Percentiles rank a stretch among this genome's conserved stretches.
Conservation (phyloP, 2,797 vertebrate species). For the Sebastes matsubarae region DNA sequence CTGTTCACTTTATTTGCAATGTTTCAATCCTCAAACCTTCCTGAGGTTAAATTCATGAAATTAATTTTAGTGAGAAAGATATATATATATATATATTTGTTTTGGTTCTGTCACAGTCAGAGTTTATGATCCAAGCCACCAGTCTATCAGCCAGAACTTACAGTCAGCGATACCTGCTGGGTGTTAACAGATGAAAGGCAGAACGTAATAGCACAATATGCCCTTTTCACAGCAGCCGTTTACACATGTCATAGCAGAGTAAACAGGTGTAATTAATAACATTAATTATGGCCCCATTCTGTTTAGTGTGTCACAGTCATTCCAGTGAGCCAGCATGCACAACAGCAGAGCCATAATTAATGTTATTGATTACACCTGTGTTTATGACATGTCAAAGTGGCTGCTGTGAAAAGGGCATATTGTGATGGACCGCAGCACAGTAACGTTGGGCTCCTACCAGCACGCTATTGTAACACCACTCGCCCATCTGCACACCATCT, state of each 20-base stretch:
- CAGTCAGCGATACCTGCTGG: background rate
- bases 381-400: too few species aligned
- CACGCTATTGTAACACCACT: background rate
- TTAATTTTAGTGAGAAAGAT: background rate
- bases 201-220: background rate
- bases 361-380: too few species aligned
- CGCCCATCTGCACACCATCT: background rate
- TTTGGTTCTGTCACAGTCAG: background rate
- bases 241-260: too few species aligned
- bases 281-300: too few species aligned
- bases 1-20: background rate
- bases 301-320: accelerated
- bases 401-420: background rate
- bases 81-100: too few species aligned
- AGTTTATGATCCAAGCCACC: background rate
- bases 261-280: too few species aligned
- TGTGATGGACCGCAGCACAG: background rate
- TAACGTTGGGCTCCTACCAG: background rate
- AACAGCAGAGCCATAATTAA: too few species aligned
- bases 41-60: background rate
- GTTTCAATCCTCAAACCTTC: background rate
- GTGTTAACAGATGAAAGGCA: background rate
- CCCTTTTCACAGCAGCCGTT: too few species aligned
- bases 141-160: background rate
- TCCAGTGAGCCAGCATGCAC: too few species aligned